Evolutionary conservation across 2,797 vertebrate species (phyloP).

Genomic region (Malacoctenus gilli): DNA sequence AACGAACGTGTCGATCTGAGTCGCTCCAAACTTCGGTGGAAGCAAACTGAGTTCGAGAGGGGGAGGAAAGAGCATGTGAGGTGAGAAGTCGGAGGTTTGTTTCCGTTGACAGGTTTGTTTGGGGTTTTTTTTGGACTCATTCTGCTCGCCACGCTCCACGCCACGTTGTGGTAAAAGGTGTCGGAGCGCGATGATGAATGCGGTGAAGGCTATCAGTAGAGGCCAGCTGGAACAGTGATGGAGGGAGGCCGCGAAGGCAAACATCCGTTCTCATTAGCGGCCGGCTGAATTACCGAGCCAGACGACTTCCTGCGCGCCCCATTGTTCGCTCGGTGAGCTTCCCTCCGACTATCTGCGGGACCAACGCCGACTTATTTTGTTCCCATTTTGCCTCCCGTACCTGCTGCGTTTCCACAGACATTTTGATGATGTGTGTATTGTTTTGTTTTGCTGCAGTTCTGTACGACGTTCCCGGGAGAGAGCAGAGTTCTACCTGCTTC

Average conservation of each 20-base stretch:
- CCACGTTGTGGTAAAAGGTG: slow-evolving; percentile 47
- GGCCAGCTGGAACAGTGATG: slow-evolving; percentile 51
- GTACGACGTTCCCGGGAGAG: too few relatives aligned
- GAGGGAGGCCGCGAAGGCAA: slow-evolving; percentile 49
- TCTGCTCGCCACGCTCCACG: slow-evolving; percentile 14
- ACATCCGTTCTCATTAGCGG: slow-evolving; percentile 73
- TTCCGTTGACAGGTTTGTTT: slow-evolving; percentile 16
- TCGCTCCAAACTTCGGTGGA: too few relatives aligned
- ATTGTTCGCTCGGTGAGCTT: slow-evolving; percentile 44
- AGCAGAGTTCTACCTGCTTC: too few relatives aligned
- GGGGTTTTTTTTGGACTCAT: background rate
- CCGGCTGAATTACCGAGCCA: slow-evolving; percentile 60
- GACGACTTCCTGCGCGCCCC: slow-evolving; percentile 57
- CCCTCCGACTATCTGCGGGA: slow-evolving; percentile 59
- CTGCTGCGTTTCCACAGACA: slow-evolving; percentile 13
- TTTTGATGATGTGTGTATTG: background rate
- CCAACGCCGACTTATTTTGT: slow-evolving; percentile 28
- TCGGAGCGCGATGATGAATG: slow-evolving; percentile 65
- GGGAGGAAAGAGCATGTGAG: slow-evolving; percentile 21
- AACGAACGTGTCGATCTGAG: slow-evolving; percentile 15
- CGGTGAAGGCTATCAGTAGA: slow-evolving; percentile 59
- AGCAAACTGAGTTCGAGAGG: too few relatives aligned
- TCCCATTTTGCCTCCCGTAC: slow-evolving; percentile 1
- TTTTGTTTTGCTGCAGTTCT: background rate
- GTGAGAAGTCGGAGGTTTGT: slow-evolving; percentile 26